Evolutionary conservation across 2,797 vertebrate genomes (phyloP).

Genomic region (Macropodus opercularis): DNA sequence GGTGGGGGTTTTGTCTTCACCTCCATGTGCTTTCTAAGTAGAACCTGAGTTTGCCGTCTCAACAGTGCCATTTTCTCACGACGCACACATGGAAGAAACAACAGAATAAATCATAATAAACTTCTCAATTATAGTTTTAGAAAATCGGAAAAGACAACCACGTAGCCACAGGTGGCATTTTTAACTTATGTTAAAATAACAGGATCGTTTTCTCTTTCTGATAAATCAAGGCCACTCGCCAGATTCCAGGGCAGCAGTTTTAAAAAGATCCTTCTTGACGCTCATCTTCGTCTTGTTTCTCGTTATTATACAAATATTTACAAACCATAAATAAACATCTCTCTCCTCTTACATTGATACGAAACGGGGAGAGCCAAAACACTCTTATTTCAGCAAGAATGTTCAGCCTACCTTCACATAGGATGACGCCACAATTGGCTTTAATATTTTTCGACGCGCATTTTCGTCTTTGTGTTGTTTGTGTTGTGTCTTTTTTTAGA

Average conservation of each 20-base stretch:
- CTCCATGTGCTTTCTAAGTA: slow-evolving; percentile 83
- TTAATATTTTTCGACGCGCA: slow-evolving; percentile 41
- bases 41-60: slow-evolving; percentile 88
- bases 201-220: slow-evolving; percentile 28
- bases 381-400: slow-evolving; percentile 73
- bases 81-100: slow-evolving; percentile 74
- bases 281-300: slow-evolving; percentile 34
- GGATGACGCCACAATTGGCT: slow-evolving; percentile 70
- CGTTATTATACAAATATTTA: slow-evolving; percentile 82
- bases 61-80: slow-evolving; percentile 83
- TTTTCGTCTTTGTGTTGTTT: slow-evolving; percentile 20
- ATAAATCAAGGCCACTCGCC: slow-evolving; percentile 57
- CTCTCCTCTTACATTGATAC: slow-evolving; percentile 52
- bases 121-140: slow-evolving; percentile 72
- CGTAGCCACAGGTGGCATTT: slow-evolving; percentile 55
- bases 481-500: slow-evolving; percentile 81
- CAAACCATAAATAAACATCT: slow-evolving; percentile 85
- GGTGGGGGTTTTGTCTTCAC: slow-evolving; percentile 45
- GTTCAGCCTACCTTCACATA: slow-evolving; percentile 87
- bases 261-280: slow-evolving; percentile 33
- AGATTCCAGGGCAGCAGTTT: slow-evolving; percentile 54
- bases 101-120: slow-evolving; percentile 74
- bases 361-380: slow-evolving; percentile 54
- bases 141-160: slow-evolving; percentile 55
- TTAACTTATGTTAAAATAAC: slow-evolving; percentile 74